These are phyloP conservation scores for Cylloceria caligata DNA, from an alignment of 2,888 invertebrate species.

Conservation along the genomic window DNA sequence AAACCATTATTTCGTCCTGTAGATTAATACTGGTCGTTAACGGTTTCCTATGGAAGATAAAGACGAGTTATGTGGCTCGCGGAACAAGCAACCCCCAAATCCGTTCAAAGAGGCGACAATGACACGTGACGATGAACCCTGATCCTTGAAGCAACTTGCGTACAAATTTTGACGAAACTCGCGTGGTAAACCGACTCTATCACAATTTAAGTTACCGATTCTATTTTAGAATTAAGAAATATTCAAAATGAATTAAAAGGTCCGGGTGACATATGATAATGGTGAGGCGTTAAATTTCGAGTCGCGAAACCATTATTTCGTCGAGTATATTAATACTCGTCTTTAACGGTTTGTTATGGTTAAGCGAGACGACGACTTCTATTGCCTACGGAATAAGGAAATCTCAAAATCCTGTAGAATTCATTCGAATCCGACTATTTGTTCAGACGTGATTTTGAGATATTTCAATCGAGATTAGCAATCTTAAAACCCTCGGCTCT, in stretches of 20 bases:
- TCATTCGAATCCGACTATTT: too few relatives aligned
- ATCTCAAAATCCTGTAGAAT: not conserved
- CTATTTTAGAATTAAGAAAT: not conserved
- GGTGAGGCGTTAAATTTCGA: constrained; percentile 56
- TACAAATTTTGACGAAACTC: too few relatives aligned
- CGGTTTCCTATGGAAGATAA: constrained; percentile 33
- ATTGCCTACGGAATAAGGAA: not conserved
- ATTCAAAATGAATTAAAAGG: constrained; percentile 39
- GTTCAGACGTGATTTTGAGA: too few relatives aligned
- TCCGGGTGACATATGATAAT: constrained; percentile 37
- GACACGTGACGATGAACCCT: too few relatives aligned
- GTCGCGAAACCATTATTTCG: constrained; percentile 59
- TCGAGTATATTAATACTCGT: constrained; percentile 61
- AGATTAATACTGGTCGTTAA: constrained; percentile 64
- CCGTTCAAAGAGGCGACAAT: too few relatives aligned
- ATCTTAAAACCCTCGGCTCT: not conserved
- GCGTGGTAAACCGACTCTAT: constrained; percentile 4
- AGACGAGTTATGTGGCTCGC: too few relatives aligned
- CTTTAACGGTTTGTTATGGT: constrained; percentile 43
- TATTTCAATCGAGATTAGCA: too few relatives aligned
- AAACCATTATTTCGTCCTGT: constrained; percentile 64
- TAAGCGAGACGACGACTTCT: not conserved
- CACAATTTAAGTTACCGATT: not conserved
- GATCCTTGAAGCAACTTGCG: too few relatives aligned
- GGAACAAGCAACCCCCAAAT: too few relatives aligned